These are phyloP conservation scores for Euplagia quadripunctaria DNA, from an alignment of 2,888 invertebrate genomes.

Conservation along the genomic window DNA sequence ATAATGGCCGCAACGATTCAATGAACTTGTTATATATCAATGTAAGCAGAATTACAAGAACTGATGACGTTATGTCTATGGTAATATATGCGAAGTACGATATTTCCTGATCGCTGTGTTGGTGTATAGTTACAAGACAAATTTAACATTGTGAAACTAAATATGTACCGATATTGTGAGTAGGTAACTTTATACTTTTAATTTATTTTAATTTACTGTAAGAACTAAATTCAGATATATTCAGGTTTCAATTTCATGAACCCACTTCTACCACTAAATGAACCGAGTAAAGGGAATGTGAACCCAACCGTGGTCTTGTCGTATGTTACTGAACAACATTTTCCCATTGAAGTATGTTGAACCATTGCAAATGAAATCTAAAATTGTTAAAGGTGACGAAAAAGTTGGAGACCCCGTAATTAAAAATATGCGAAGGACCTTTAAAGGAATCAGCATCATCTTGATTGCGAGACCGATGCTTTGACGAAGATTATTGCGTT, in stretches of 20 bases:
- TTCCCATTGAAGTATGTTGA: background rate
- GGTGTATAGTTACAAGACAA: constrained; percentile 39
- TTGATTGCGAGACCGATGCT: background rate
- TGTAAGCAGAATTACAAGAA: background rate
- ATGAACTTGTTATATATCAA: background rate
- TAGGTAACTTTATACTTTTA: constrained; percentile 32
- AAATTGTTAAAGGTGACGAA: background rate
- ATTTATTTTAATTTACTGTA: constrained; percentile 18
- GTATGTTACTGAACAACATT: background rate
- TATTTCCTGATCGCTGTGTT: constrained; percentile 32
- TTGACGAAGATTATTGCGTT: background rate
- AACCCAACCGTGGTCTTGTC: background rate
- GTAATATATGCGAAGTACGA: constrained; percentile 40
- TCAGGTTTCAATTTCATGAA: background rate
- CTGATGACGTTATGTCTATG: constrained; percentile 12
- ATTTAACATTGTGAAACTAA: constrained; percentile 46
- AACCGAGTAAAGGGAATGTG: background rate
- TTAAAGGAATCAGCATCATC: background rate
- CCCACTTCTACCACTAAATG: background rate
- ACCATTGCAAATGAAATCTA: background rate
- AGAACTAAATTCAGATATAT: background rate
- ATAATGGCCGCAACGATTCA: background rate
- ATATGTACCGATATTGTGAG: constrained; percentile 38
- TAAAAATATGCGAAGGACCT: background rate
- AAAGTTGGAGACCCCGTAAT: background rate